Evolutionary conservation across 2,888 invertebrate genomes (phyloP), one percentile per base, ranked within the genome.

Genomic region (Nephrotoma appendiculata): DNA sequence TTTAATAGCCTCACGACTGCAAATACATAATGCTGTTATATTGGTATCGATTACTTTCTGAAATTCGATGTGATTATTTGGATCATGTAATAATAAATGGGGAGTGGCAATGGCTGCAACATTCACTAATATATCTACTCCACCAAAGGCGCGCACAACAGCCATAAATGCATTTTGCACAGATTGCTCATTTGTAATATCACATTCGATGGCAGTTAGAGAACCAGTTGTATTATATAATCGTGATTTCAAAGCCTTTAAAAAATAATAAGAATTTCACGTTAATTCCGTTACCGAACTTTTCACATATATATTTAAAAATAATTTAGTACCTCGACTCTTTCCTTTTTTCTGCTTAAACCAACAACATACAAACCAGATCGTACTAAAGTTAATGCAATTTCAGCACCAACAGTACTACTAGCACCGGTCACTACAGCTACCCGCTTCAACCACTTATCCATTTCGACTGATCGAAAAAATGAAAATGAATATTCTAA

Each of bases 21-120:
- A 92, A 41, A 93, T 91, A 44, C 92, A 91, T 11, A 92, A 89
- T 0, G 92, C 94, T 83, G 93, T 89, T 0, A 94, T 92, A 88
- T 94, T 94, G 6, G 93, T 91, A 19, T 93, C 92, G 87, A 93
- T 86, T 88, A 93, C 89, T 41, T 87, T 90, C 3, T 90, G 90
- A 87, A 91, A 92, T 41, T 91, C 90, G 86, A 90, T 90, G 2
- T 91, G 90, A 87, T 89, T 89, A 87, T 89, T 89, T 86, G 89
- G 89, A 83, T 89, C 89, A 84, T 89, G 86, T 2, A 89, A 87
- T 6, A 89, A 86, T 85, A 71, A 71, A 71, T 89, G 9, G 89
- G 89, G 86, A 89, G 89, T 86, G 89, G 89, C 41, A 7, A 84
- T 43, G 15, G 42, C 84, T 2, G 84, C 84, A 6, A 15, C 43